These are phyloP conservation scores for Antennarius maculatus DNA, from an alignment of 2,797 vertebrate species.

Conservation along the genomic window DNA sequence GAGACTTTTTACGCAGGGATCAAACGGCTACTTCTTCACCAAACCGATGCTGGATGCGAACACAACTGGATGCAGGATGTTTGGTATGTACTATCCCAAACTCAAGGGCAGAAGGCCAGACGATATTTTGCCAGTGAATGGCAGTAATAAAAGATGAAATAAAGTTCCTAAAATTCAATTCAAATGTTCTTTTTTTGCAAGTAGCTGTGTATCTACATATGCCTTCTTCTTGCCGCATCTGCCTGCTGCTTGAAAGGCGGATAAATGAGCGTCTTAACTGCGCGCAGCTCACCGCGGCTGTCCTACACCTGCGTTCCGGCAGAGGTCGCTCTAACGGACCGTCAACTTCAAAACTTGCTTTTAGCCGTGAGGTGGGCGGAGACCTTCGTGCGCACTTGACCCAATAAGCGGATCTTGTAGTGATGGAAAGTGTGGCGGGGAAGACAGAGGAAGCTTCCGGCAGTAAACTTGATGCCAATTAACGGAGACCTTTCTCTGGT, in stretches of 20 bases:
- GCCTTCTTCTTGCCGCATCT: no score
- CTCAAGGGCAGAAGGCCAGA: no score
- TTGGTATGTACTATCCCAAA: no score
- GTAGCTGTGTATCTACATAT: no score
- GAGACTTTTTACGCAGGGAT: constrained; percentile 1
- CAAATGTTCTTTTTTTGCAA: no score
- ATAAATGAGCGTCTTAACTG: no score
- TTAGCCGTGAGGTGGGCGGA: constrained; percentile 54
- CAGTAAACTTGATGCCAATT: constrained; percentile 48
- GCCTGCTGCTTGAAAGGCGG: no score
- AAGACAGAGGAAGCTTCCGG: not conserved
- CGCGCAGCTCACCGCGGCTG: not conserved
- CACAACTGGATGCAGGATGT: not conserved
- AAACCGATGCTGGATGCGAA: not conserved
- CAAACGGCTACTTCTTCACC: not conserved
- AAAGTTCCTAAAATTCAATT: no score
- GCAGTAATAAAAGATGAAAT: no score
- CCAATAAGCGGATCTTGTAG: constrained; percentile 40
- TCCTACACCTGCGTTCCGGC: constrained; percentile 26
- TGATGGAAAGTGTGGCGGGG: constrained; percentile 17
- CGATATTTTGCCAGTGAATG: no score
- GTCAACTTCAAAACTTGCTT: constrained; percentile 11
- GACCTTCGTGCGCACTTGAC: not conserved
- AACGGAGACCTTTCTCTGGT: constrained; percentile 29
- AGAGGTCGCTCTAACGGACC: constrained; percentile 17